Base-by-base conservation (phyloP, 2,888 invertebrate genomes). In the Nomada goodeniana region DNA sequence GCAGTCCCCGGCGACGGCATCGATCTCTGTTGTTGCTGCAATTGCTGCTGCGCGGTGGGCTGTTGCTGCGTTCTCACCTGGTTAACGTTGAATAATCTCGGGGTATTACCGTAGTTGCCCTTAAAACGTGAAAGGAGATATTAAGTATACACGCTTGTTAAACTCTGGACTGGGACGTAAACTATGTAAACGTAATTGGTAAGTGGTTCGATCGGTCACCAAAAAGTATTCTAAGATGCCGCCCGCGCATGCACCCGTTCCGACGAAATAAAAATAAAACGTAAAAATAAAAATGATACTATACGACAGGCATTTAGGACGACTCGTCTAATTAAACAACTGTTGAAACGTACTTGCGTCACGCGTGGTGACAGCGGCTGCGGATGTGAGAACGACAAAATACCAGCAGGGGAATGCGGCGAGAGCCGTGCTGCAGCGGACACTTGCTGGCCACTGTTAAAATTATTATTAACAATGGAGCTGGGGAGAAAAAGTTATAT, bases 1-100 rank as follows among this genome's bases (percentile, higher is more conserved):
- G 94, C 93, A 76, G 93, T 94, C 79, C 95, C 94, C 23, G 93
- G 93, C 64, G 93, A 94, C 91, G 98, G 95, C 98, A 98, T 98
- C 47, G 98, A 97, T 94, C 98, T 98, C 94, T 98, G 96, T 89
- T 95, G 96, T 93, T 93, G 95, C 90, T 93, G 94, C 86, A 83
- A 59, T 86, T 94, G 94, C 82, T 94, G 94, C 91, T 94, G 94
- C 67, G 86, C 72, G 26, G 87, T 85, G 44, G 87, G 96, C 79
- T 94, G 94, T 89, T 86, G 94, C 90, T 92, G 95, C 79, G 94
- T 94, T 80, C 95, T 94, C 87, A 94, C 92, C 86, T 94, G 94
- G 72, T 94, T 93, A 76, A 93, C 92, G 83, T 93, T 93, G 82
- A 93, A 93, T 89, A 93, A 91, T 85, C 93, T 91, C 76, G 93